phyloP scores from a whole-genome alignment of 2,888 invertebrate species.

The Diarsia brunnea region DNA sequence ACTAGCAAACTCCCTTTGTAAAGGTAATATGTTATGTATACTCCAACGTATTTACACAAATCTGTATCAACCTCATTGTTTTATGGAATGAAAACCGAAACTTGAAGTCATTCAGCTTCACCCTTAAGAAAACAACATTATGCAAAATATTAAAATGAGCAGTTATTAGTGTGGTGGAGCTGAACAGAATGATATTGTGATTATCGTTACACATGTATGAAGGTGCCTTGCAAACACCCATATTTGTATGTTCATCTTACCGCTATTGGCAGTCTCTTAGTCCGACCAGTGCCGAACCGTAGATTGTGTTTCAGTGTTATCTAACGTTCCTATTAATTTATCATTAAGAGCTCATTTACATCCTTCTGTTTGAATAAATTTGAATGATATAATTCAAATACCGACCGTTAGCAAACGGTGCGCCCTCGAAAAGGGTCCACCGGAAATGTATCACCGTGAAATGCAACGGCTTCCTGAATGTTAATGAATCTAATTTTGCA shows the following conservation, averaged over 20 bases:
- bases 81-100: conserved; percentile 12
- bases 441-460: conserved; percentile 81
- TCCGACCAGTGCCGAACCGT: conserved; percentile 10
- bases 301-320: conserved; percentile 27
- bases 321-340: conserved; percentile 64
- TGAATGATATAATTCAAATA: conserved; percentile 66
- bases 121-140: conserved; percentile 6
- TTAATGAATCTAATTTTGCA: conserved; percentile 63
- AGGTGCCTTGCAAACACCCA: conserved; percentile 16
- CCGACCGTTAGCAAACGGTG: conserved; percentile 81
- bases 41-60: conserved; percentile 47
- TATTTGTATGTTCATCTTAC: conserved; percentile 13
- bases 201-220: conserved; percentile 13
- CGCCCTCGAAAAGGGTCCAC: conserved; percentile 80
- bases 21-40: conserved; percentile 67
- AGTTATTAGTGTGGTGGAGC: background rate
- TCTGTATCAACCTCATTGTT: conserved; percentile 43
- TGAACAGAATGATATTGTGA: conserved; percentile 11
- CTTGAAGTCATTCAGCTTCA: background rate
- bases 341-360: conserved; percentile 65
- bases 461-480: conserved; percentile 81
- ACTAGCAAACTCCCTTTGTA: conserved; percentile 73
- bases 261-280: conserved; percentile 22
- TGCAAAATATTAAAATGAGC: conserved; percentile 6
- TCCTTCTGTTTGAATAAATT: conserved; percentile 58